A percentile compares a stretch with the other conserved stretches of the same genome.
These are phyloP conservation scores for Silurus asotus DNA, from an alignment of 2,113 vertebrate species.

Conservation along the genomic window DNA sequence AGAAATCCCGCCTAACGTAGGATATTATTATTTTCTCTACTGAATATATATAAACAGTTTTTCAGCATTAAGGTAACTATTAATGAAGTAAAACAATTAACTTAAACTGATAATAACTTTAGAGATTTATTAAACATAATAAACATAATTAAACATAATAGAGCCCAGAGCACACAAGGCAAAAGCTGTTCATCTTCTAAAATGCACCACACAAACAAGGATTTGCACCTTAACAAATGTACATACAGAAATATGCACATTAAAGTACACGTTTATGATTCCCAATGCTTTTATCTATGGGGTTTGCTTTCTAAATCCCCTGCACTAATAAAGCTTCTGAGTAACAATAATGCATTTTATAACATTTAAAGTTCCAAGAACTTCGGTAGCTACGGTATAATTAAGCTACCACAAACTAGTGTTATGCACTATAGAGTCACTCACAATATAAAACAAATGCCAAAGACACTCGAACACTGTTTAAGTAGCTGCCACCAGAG, in stretches of 20 bases:
- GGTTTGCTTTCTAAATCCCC: not conserved
- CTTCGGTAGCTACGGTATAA: not conserved
- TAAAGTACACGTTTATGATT: not conserved
- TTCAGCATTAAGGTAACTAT: not conserved
- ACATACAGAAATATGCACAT: not conserved
- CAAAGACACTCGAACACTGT: not conserved
- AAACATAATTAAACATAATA: not conserved
- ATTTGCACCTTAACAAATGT: not conserved
- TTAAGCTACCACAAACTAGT: not conserved
- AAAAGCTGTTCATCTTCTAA: not conserved
- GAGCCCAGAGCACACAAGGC: not conserved
- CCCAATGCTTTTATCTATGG: not conserved
- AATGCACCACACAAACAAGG: not conserved
- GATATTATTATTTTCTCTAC: too few relatives aligned
- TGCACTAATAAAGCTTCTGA: not conserved
- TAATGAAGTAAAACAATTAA: not conserved
- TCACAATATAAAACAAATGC: not conserved
- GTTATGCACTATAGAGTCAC: not conserved
- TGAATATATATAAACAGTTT: too few relatives aligned
- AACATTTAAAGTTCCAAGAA: not conserved
- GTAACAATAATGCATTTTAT: not conserved
- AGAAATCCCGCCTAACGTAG: too few relatives aligned
- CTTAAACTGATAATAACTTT: not conserved
- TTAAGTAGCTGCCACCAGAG: not conserved
- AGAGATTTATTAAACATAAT: constrained; percentile 25